Conservation (phyloP, 2,888 invertebrate genomes). For the Rhingia campestris region DNA sequence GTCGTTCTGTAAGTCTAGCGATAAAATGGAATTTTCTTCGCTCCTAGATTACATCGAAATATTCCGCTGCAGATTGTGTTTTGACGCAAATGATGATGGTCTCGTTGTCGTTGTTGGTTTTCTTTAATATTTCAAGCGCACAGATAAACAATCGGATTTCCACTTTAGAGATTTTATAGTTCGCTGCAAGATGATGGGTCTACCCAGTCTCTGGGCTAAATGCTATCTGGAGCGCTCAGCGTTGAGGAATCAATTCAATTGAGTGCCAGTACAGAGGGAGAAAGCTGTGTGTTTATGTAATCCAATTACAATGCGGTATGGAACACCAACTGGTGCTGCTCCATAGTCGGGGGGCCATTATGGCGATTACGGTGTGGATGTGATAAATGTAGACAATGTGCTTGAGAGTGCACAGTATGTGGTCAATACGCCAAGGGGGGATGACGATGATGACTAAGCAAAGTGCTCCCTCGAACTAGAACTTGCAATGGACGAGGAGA, state of each 20-base stretch:
- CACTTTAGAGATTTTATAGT: conserved; percentile 58
- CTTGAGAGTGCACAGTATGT: conserved; percentile 26
- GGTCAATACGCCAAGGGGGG: conserved; percentile 6
- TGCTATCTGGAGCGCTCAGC: conserved; percentile 49
- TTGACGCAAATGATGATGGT: conserved; percentile 40
- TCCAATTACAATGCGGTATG: conserved; percentile 50
- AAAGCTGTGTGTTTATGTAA: conserved; percentile 51
- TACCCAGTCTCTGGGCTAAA: conserved; percentile 31
- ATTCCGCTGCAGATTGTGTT: conserved; percentile 13
- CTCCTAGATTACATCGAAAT: conserved; percentile 25
- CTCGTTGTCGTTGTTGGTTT: not conserved
- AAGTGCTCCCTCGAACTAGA: conserved; percentile 44
- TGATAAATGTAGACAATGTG: conserved; percentile 38
- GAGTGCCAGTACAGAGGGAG: conserved; percentile 12
- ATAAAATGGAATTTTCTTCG: not conserved
- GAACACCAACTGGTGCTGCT: conserved; percentile 20
- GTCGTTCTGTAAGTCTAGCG: conserved; percentile 8
- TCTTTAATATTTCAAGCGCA: conserved; percentile 28
- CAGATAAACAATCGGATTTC: conserved; percentile 60
- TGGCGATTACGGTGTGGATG: conserved; percentile 22
- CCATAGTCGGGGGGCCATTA: not conserved
- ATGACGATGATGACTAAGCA: conserved; percentile 27
- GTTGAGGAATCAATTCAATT: conserved; percentile 45
- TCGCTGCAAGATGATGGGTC: conserved; percentile 38
- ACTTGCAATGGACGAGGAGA: conserved; percentile 27